These are phyloP conservation scores for Tiliqua scincoides DNA, from an alignment of 2,113 vertebrate genomes.

Conservation along the genomic window DNA sequence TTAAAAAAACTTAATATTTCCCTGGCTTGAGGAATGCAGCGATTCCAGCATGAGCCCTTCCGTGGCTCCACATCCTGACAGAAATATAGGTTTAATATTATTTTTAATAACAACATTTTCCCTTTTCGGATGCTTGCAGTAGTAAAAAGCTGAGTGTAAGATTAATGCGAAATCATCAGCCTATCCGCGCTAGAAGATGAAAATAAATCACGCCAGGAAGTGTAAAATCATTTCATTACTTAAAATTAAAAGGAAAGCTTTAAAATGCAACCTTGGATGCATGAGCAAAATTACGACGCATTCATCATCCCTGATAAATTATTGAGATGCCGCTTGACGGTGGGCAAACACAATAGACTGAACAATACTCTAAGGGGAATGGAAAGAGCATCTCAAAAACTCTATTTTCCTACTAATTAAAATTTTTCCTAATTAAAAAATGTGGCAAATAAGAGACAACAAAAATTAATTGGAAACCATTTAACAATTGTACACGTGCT, in stretches of 20 bases:
- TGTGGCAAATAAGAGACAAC: neutral
- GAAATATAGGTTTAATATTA: constrained; percentile 11
- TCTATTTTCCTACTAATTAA: neutral
- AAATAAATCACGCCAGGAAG: constrained; percentile 49
- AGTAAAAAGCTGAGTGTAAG: constrained; percentile 38
- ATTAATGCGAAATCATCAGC: constrained; percentile 38
- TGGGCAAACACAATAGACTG: neutral
- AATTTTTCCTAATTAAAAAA: constrained; percentile 15
- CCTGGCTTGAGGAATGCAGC: neutral
- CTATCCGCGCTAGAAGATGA: constrained; percentile 10
- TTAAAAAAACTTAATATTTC: neutral
- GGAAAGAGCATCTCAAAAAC: constrained; percentile 4
- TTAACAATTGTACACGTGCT: too few species aligned
- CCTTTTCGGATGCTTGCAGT: constrained; percentile 17
- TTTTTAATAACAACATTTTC: constrained; percentile 14
- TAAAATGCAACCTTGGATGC: constrained; percentile 23
- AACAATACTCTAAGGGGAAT: neutral
- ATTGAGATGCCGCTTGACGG: constrained; percentile 23
- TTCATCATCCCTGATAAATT: constrained; percentile 30
- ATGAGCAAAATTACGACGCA: constrained; percentile 40
- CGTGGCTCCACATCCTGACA: neutral
- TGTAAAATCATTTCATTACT: constrained; percentile 44
- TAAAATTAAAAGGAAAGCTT: constrained; percentile 45
- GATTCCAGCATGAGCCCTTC: neutral
- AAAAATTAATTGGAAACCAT: too few species aligned